Evolutionary conservation across 2,888 invertebrate species (phyloP).

Genomic region (Hemistola chrysoprasaria): DNA sequence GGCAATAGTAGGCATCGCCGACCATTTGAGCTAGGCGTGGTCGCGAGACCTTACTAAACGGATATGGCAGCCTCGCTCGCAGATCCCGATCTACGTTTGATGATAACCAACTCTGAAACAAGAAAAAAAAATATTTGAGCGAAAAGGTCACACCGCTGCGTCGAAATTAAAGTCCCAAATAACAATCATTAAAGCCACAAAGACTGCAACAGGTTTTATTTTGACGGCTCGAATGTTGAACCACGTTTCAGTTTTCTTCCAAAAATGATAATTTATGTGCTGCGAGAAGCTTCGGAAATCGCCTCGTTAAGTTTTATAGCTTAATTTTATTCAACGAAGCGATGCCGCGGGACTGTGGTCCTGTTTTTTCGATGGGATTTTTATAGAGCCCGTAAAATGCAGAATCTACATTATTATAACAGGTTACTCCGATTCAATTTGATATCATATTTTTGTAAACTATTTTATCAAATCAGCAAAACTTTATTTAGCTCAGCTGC

Average conservation of each 20-base stretch:
- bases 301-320: slow-evolving; percentile 65
- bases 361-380: slow-evolving; percentile 11
- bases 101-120: slow-evolving; percentile 68
- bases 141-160: slow-evolving; percentile 73
- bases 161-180: slow-evolving; percentile 70
- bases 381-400: slow-evolving; percentile 18
- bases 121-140: slow-evolving; percentile 61
- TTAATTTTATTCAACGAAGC: slow-evolving; percentile 53
- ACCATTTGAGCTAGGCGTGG: slow-evolving; percentile 67
- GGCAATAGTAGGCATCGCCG: slow-evolving; percentile 41
- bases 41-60: slow-evolving; percentile 68
- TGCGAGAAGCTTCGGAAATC: slow-evolving; percentile 41
- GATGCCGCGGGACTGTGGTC: slow-evolving; percentile 13
- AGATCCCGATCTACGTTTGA: slow-evolving; percentile 66
- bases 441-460: too few relatives aligned
- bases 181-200: slow-evolving; percentile 65
- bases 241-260: slow-evolving; percentile 39
- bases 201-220: slow-evolving; percentile 55
- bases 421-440: too few relatives aligned
- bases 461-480: too few relatives aligned
- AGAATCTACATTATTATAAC: neutral
- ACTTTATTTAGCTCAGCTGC: too few relatives aligned
- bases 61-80: slow-evolving; percentile 71
- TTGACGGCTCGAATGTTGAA: slow-evolving; percentile 62
- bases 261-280: slow-evolving; percentile 47